Conservation (phyloP, 2,797 vertebrate species). For the Anguilla obscura region DNA sequence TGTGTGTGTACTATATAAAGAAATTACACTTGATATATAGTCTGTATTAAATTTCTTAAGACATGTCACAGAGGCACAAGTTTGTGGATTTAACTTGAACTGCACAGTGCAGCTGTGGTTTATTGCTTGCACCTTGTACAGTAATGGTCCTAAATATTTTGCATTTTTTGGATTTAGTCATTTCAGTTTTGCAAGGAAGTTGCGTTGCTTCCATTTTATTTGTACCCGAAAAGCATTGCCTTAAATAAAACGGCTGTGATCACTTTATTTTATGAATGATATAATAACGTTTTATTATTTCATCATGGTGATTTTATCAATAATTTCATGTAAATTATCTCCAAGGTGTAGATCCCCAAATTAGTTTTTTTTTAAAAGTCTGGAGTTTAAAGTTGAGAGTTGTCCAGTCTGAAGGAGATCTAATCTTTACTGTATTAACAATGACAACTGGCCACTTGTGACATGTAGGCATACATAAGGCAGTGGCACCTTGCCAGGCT, state of each 20-base stretch:
- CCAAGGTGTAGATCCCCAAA: conserved; percentile 43
- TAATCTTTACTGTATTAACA: neutral
- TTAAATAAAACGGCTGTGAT: neutral
- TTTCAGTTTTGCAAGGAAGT: neutral
- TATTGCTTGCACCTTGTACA: neutral
- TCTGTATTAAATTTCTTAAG: neutral
- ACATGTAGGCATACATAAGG: neutral
- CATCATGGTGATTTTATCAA: neutral
- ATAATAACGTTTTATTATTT: neutral
- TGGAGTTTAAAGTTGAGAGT: conserved; percentile 31
- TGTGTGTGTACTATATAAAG: neutral
- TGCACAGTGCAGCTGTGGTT: neutral
- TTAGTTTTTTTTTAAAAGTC: conserved; percentile 27
- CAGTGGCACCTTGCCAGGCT: neutral
- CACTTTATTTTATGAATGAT: neutral
- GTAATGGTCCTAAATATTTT: neutral
- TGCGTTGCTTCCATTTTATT: neutral
- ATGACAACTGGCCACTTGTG: neutral
- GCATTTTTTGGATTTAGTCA: neutral
- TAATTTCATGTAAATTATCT: conserved; percentile 36
- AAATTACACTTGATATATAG: neutral
- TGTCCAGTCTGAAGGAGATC: neutral
- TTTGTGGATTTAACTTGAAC: neutral
- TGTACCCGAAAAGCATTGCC: neutral
- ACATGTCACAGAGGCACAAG: neutral